A percentile compares a stretch with the other conserved stretches of the same genome.
phyloP scores from a whole-genome alignment of 2,888 invertebrate species.

The Tachina lurida region DNA sequence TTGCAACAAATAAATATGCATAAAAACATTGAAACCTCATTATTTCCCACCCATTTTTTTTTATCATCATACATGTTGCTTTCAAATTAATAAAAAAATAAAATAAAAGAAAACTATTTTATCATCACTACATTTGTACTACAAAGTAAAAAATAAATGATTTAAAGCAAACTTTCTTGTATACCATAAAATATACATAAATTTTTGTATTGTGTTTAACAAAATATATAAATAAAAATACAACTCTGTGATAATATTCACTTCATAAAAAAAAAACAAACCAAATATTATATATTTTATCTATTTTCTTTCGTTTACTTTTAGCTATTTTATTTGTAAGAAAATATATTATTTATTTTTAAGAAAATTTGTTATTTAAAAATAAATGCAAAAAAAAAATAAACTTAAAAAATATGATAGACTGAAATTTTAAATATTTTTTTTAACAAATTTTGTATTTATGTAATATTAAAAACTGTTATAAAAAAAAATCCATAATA shows the following conservation, averaged over 20 bases:
- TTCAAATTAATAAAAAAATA: constrained; percentile 60
- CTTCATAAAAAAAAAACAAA: constrained; percentile 59
- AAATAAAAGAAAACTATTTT: constrained; percentile 72
- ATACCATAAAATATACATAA: constrained; percentile 11
- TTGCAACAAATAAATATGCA: constrained; percentile 50
- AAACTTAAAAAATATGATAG: constrained; percentile 36
- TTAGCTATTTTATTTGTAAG: constrained; percentile 63
- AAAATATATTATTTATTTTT: constrained; percentile 43
- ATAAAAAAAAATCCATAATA: constrained; percentile 35
- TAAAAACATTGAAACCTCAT: constrained; percentile 73
- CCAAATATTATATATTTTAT: constrained; percentile 55
- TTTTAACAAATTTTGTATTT: constrained; percentile 25
- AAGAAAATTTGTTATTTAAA: constrained; percentile 49
- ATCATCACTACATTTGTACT: constrained; percentile 65
- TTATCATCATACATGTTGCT: constrained; percentile 37
- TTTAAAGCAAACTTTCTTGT: constrained; percentile 19
- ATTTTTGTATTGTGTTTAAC: constrained; percentile 37
- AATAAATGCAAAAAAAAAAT: constrained; percentile 57
- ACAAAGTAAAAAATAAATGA: constrained; percentile 45
- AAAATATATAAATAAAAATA: constrained; percentile 45
- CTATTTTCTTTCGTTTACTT: constrained; percentile 72
- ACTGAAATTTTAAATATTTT: constrained; percentile 23
- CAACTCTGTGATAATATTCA: constrained; percentile 43
- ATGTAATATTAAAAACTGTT: constrained; percentile 31
- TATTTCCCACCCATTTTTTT: constrained; percentile 52